phyloP scores from a whole-genome alignment of 1,140 invertebrate genomes.

The Sarcophaga bullata region DNA sequence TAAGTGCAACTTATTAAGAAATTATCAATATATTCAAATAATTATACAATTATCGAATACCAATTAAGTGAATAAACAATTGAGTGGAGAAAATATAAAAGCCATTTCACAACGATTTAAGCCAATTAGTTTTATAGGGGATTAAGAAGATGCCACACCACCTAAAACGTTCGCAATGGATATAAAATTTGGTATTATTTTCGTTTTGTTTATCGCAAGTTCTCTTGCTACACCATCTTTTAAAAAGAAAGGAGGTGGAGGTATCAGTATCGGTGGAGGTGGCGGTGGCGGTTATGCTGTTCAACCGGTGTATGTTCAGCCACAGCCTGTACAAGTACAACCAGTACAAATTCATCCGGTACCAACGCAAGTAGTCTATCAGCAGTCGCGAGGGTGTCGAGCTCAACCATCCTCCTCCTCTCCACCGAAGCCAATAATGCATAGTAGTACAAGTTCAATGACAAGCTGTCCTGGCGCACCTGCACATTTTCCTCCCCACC shows the following conservation, averaged over 20 bases:
- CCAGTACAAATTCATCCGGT: neutral
- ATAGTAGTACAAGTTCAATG: too few species aligned
- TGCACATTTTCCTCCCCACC: neutral
- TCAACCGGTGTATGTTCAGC: neutral
- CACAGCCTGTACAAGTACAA: neutral
- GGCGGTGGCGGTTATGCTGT: too few species aligned
- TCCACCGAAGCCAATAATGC: too few species aligned
- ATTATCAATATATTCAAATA: neutral
- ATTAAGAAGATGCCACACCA: neutral
- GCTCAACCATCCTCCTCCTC: too few species aligned
- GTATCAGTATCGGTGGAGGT: neutral
- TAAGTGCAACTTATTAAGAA: constrained; percentile 14
- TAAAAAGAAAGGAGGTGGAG: neutral
- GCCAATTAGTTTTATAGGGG: neutral
- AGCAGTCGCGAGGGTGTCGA: too few species aligned
- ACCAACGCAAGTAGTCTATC: neutral
- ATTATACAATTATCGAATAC: constrained; percentile 19
- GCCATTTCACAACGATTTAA: neutral
- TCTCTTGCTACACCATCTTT: neutral
- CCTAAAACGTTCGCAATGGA: neutral
- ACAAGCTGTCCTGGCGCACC: too few species aligned
- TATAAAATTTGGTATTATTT: neutral
- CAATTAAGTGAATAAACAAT: neutral
- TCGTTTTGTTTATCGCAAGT: neutral
- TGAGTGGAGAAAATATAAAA: neutral